A percentile compares a stretch with the other conserved stretches of the same genome.
These are phyloP conservation scores for Eucera pruinosa DNA, from an alignment of 2,888 invertebrate species.

Conservation along the genomic window DNA sequence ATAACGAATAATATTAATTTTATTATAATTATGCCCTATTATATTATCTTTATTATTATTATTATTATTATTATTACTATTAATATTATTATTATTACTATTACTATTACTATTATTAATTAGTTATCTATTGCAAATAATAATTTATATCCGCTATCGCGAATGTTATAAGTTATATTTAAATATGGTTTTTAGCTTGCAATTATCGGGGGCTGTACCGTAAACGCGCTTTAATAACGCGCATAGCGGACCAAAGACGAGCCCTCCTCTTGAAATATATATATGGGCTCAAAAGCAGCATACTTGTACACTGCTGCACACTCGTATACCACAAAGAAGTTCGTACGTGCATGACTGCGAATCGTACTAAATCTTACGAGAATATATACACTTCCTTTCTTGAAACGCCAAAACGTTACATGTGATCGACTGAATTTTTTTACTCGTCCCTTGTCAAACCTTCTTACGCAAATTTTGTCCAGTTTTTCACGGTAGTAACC, in stretches of 20 bases:
- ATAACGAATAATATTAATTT: slow-evolving; percentile 63
- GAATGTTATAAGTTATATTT: slow-evolving; percentile 78
- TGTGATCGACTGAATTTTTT: slow-evolving; percentile 52
- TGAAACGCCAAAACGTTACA: slow-evolving; percentile 52
- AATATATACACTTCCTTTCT: slow-evolving; percentile 59
- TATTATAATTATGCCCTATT: slow-evolving; percentile 62
- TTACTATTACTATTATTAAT: slow-evolving; percentile 67
- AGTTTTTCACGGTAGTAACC: slow-evolving; percentile 5
- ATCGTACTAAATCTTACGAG: slow-evolving; percentile 39
- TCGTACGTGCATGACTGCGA: slow-evolving; percentile 36
- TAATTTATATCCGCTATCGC: slow-evolving; percentile 73
- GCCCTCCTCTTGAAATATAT: slow-evolving; percentile 67
- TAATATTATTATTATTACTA: slow-evolving; percentile 68
- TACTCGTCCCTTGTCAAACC: slow-evolving; percentile 50
- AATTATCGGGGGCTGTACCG: slow-evolving; percentile 75
- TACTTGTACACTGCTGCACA: slow-evolving; percentile 66
- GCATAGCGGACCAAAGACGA: slow-evolving; percentile 80
- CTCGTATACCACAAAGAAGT: slow-evolving; percentile 62
- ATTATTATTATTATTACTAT: slow-evolving; percentile 51
- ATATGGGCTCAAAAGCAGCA: slow-evolving; percentile 64
- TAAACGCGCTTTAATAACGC: slow-evolving; percentile 66
- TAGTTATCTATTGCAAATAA: slow-evolving; percentile 73
- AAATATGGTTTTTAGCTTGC: slow-evolving; percentile 72
- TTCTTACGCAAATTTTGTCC: slow-evolving; percentile 35
- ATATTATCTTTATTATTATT: slow-evolving; percentile 59